phyloP scores from a whole-genome alignment of 2,888 invertebrate genomes.

The Deroplatys truncata region DNA sequence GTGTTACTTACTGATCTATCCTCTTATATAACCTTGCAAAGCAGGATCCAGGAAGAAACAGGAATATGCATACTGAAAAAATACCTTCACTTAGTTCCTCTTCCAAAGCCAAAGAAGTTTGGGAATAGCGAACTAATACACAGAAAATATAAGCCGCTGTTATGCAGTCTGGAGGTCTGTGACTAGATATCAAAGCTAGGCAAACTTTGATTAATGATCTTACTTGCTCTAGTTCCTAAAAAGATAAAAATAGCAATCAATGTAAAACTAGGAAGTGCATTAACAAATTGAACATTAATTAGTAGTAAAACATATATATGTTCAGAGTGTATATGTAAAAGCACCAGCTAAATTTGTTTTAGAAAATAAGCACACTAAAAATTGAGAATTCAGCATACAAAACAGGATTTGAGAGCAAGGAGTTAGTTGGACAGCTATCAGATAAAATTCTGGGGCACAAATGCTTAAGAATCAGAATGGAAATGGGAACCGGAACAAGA shows the following conservation, averaged over 20 bases:
- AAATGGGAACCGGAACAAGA: too few relatives aligned
- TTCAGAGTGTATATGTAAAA: too few relatives aligned
- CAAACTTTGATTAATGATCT: constrained; percentile 44
- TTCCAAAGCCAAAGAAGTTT: neutral
- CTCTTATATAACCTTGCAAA: too few relatives aligned
- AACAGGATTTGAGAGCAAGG: too few relatives aligned
- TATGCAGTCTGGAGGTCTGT: constrained; percentile 70
- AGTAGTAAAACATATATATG: neutral
- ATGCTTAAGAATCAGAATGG: too few relatives aligned
- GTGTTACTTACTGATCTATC: too few relatives aligned
- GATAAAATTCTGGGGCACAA: too few relatives aligned
- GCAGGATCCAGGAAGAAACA: too few relatives aligned
- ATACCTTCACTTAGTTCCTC: neutral
- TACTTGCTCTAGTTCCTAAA: constrained; percentile 39
- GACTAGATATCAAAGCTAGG: constrained; percentile 56
- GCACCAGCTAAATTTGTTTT: too few relatives aligned
- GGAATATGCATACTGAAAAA: neutral
- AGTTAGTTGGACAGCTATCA: too few relatives aligned
- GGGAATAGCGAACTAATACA: neutral
- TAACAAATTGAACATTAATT: neutral
- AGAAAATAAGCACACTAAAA: too few relatives aligned
- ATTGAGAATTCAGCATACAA: too few relatives aligned
- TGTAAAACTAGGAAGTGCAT: neutral
- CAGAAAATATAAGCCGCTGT: constrained; percentile 67
- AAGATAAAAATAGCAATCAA: constrained; percentile 24